Conservation (phyloP, 2,113 vertebrate genomes). For the Mystacornis crossleyi region DNA sequence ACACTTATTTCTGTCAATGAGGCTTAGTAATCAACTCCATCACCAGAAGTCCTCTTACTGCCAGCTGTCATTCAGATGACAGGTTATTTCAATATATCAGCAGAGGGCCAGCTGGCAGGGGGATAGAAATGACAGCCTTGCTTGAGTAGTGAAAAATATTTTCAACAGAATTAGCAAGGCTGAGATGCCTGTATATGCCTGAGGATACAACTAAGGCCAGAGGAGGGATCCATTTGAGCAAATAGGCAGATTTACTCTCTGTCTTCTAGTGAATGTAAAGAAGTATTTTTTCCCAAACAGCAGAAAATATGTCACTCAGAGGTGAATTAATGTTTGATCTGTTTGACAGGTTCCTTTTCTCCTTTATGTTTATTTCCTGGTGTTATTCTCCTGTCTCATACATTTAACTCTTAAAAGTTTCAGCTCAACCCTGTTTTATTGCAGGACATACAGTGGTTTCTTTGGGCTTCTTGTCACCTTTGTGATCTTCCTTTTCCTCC, state of each 20-base stretch:
- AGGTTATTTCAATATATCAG: constrained; percentile 38
- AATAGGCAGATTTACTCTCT: not conserved
- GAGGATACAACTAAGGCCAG: not conserved
- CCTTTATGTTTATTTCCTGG: not conserved
- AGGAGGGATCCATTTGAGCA: not conserved
- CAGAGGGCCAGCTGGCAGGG: constrained; percentile 26
- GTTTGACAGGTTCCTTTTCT: not conserved
- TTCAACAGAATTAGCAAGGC: constrained; percentile 20
- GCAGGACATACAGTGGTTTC: not conserved
- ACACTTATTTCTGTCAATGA: constrained; percentile 27
- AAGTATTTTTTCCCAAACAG: not conserved
- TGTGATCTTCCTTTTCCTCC: not conserved
- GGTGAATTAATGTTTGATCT: not conserved
- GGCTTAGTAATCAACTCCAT: constrained; percentile 36
- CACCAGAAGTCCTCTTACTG: constrained; percentile 21
- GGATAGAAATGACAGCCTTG: constrained; percentile 29
- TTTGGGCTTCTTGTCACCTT: not conserved
- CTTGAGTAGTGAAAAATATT: constrained; percentile 22
- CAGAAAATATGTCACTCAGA: not conserved
- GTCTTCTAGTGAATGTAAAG: not conserved
- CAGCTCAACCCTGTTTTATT: not conserved
- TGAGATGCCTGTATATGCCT: not conserved
- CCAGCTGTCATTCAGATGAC: constrained; percentile 32
- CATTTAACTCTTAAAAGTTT: not conserved
- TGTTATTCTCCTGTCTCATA: not conserved